phyloP scores from a whole-genome alignment of 2,797 vertebrate species.

The Arnoldichthys spilopterus region DNA sequence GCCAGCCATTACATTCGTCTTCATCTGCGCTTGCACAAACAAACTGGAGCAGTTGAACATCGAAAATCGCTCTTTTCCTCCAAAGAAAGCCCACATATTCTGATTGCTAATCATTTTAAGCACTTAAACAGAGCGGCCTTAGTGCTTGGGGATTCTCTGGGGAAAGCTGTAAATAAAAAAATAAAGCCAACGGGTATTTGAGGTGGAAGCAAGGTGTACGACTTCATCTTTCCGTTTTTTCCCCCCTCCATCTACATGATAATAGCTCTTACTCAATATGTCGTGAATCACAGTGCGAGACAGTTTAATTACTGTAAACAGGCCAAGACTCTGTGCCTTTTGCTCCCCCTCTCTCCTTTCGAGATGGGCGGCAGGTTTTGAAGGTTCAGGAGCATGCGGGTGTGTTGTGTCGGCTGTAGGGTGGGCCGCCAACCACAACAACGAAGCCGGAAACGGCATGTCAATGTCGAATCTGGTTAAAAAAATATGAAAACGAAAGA shows the following conservation, averaged over 20 bases:
- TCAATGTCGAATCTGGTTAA: slow-evolving; percentile 54
- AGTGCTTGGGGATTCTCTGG: slow-evolving; percentile 53
- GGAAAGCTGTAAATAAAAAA: slow-evolving; percentile 67
- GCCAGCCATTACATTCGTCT: slow-evolving; percentile 25
- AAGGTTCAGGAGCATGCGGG: slow-evolving; percentile 65
- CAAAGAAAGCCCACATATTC: slow-evolving; percentile 5
- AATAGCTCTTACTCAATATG: slow-evolving; percentile 76
- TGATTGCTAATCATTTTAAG: slow-evolving; percentile 47
- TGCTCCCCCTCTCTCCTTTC: slow-evolving; percentile 66
- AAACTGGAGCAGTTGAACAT: background rate
- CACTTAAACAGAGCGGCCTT: slow-evolving; percentile 32
- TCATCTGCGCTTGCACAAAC: slow-evolving; percentile 37
- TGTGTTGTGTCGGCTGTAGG: slow-evolving; percentile 68
- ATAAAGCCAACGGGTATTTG: slow-evolving; percentile 67
- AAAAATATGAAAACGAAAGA: background rate
- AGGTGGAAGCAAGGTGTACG: slow-evolving; percentile 31
- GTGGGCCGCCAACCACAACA: slow-evolving; percentile 69
- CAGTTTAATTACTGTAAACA: slow-evolving; percentile 84
- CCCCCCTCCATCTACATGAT: slow-evolving; percentile 59
- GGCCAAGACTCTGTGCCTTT: slow-evolving; percentile 61
- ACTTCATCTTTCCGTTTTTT: slow-evolving; percentile 36
- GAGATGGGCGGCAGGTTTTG: slow-evolving; percentile 72
- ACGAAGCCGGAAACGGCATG: slow-evolving; percentile 67
- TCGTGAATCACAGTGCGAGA: slow-evolving; percentile 78
- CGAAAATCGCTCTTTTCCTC: background rate